Evolutionary conservation across 2,113 vertebrate species (phyloP).

Genomic region (Heliornis fulica): DNA sequence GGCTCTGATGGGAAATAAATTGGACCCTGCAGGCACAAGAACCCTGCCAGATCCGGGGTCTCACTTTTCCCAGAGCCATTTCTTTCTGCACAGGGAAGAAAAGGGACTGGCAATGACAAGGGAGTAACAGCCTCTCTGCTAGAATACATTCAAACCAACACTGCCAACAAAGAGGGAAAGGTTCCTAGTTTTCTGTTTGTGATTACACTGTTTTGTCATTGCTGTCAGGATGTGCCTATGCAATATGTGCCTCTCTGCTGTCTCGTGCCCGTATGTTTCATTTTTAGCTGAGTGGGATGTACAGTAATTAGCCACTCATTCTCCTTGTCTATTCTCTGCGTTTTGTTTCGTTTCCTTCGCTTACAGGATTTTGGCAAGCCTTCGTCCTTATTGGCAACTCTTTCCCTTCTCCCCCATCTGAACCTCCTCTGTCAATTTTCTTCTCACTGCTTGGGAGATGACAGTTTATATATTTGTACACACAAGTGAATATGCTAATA

Average conservation of each 20-base stretch:
- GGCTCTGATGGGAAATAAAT: background rate
- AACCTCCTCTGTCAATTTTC: constrained; percentile 27
- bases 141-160: background rate
- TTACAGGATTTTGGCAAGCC: constrained; percentile 20
- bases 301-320: constrained; percentile 40
- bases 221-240: constrained; percentile 27
- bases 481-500: constrained; percentile 47
- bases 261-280: constrained; percentile 23
- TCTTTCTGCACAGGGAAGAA: background rate
- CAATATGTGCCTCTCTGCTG: constrained; percentile 9
- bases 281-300: constrained; percentile 39
- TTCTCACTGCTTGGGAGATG: constrained; percentile 28
- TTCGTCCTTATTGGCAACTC: constrained; percentile 23
- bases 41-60: background rate
- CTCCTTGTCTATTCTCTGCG: constrained; percentile 2
- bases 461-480: constrained; percentile 39
- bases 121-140: constrained; percentile 11
- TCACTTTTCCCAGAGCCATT: background rate
- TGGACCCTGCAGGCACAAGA: background rate
- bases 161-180: constrained; percentile 27
- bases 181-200: constrained; percentile 44
- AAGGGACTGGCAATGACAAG: background rate
- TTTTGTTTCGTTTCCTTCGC: background rate
- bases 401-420: background rate
- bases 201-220: constrained; percentile 51